phyloP scores from a whole-genome alignment of 2,113 vertebrate species.

The Lasiurus borealis region DNA sequence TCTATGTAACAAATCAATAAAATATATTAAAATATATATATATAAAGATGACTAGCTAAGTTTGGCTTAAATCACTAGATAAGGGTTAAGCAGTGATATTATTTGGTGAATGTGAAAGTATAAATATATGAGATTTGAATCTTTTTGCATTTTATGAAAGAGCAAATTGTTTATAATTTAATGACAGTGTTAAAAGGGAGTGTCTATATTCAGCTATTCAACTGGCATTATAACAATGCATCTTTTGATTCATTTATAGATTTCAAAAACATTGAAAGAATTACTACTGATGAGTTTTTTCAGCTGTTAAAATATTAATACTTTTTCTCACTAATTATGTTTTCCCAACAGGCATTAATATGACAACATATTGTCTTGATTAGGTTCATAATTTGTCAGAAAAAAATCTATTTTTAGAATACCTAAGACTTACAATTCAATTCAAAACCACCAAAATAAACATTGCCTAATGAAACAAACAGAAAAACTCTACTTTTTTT shows the following conservation, averaged over 20 bases:
- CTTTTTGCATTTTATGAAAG: slow-evolving; percentile 1
- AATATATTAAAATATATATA: no score
- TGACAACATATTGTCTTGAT: background rate
- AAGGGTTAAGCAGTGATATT: background rate
- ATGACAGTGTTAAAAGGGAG: background rate
- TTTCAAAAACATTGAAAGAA: slow-evolving; percentile 25
- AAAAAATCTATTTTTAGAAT: slow-evolving; percentile 21
- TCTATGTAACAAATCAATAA: no score
- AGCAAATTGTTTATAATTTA: slow-evolving; percentile 16
- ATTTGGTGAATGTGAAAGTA: background rate
- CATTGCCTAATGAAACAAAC: background rate
- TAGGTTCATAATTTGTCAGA: background rate
- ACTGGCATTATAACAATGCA: background rate
- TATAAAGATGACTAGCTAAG: background rate
- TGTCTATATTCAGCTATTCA: slow-evolving; percentile 4
- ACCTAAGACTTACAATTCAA: background rate
- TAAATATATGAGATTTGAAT: slow-evolving; percentile 20
- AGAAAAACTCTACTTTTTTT: background rate
- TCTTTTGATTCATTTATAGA: slow-evolving; percentile 16
- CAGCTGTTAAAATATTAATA: background rate
- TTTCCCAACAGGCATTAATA: background rate
- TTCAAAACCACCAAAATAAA: slow-evolving; percentile 8
- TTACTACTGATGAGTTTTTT: background rate
- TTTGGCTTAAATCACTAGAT: background rate
- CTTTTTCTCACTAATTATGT: background rate